Evolutionary conservation across 1,140 invertebrate genomes (phyloP).

Genomic region (Trypoxylus dichotomus): DNA sequence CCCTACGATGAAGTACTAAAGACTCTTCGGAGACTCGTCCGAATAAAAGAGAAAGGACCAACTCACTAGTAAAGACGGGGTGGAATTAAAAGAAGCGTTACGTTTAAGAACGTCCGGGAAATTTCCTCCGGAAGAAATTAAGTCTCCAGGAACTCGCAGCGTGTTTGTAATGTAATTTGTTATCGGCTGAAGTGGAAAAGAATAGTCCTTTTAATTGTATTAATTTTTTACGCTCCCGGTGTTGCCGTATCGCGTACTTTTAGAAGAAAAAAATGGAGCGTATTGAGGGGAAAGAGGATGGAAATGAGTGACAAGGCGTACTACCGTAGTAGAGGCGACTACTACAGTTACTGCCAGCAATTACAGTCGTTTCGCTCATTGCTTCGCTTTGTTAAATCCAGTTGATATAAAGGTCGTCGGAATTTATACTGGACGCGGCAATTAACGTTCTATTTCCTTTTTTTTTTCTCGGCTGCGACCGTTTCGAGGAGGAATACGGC

Average conservation of each 20-base stretch:
- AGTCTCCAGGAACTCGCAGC: neutral
- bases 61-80: neutral
- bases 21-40: too few species aligned
- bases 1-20: too few species aligned
- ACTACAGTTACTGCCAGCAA: neutral
- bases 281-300: neutral
- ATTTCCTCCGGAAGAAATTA: conserved; percentile 7
- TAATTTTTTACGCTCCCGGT: neutral
- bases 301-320: neutral
- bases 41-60: neutral
- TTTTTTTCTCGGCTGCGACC: neutral
- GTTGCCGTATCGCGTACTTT: neutral
- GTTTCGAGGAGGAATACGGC: neutral
- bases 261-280: neutral
- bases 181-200: conserved; percentile 5
- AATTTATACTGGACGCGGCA: conserved; percentile 5
- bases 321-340: too few species aligned
- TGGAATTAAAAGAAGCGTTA: conserved; percentile 11
- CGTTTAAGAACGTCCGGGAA: conserved; percentile 1
- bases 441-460: neutral
- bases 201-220: conserved; percentile 19
- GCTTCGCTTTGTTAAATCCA: conserved; percentile 4
- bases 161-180: conserved; percentile 21
- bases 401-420: conserved; percentile 16
- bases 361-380: neutral